phyloP scores from a whole-genome alignment of 2,888 invertebrate species.

The Drosophila cognata region DNA sequence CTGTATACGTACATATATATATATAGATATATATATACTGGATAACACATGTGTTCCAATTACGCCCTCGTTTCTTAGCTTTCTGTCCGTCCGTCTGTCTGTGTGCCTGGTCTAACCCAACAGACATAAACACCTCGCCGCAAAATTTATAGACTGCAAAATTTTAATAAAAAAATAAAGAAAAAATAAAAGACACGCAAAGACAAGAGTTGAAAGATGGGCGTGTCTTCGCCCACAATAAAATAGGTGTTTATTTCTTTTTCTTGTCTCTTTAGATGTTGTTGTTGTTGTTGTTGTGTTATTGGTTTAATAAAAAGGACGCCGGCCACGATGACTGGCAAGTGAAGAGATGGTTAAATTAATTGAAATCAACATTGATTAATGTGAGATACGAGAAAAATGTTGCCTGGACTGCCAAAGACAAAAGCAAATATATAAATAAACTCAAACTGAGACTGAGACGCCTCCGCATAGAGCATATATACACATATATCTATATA shows the following conservation, averaged over 20 bases:
- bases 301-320: constrained; percentile 61
- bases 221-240: constrained; percentile 56
- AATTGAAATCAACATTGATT: constrained; percentile 82
- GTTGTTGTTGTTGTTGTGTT: constrained; percentile 38
- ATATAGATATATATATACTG: constrained; percentile 7
- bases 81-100: constrained; percentile 5
- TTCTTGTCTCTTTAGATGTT: neutral
- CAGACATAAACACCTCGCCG: constrained; percentile 57
- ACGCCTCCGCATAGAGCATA: constrained; percentile 30
- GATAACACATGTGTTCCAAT: constrained; percentile 32
- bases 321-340: constrained; percentile 65
- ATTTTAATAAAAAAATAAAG: constrained; percentile 41
- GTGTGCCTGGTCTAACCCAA: constrained; percentile 25
- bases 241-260: constrained; percentile 26
- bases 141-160: constrained; percentile 77
- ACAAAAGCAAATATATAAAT: constrained; percentile 26
- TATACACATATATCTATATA: constrained; percentile 31
- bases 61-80: constrained; percentile 8
- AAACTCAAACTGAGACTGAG: constrained; percentile 10
- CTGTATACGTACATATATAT: too few relatives aligned
- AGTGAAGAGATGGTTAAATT: constrained; percentile 81
- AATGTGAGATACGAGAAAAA: constrained; percentile 77
- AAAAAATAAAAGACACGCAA: constrained; percentile 52
- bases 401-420: constrained; percentile 47
- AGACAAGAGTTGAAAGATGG: constrained; percentile 51